Conservation (phyloP, 2,113 vertebrate species). For the Chaetorhynchus papuensis region DNA sequence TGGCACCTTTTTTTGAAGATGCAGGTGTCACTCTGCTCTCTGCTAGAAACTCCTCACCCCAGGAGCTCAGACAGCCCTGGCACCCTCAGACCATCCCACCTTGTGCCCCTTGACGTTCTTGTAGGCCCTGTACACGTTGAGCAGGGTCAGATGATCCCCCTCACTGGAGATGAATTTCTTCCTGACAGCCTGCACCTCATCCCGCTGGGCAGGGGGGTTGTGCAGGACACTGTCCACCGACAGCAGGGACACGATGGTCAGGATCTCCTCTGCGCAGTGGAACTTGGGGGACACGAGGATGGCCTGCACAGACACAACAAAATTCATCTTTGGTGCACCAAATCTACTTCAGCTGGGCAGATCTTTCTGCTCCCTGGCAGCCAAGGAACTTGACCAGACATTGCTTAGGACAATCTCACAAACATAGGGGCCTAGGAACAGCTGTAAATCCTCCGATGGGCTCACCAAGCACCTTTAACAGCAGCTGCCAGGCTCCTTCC, state of each 20-base stretch:
- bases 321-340: accelerated
- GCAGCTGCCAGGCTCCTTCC: not conserved
- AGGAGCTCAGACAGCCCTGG: not conserved
- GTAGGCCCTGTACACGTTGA: conserved; percentile 89
- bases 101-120: conserved; percentile 83
- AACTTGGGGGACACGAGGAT: conserved; percentile 89
- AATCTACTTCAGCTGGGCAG: not conserved
- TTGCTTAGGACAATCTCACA: not conserved
- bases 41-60: not conserved
- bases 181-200: conserved; percentile 83
- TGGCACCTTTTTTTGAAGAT: not conserved
- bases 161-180: conserved; percentile 92
- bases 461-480: not conserved
- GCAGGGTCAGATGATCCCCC: conserved; percentile 91
- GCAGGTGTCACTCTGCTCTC: not conserved
- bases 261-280: conserved; percentile 89
- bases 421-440: not conserved
- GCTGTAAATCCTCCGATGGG: not conserved
- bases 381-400: not conserved
- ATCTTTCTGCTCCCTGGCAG: not conserved
- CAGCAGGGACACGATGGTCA: conserved; percentile 88
- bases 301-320: conserved; percentile 72
- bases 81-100: conserved; percentile 58
- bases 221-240: conserved; percentile 92
- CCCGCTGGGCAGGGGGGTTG: conserved; percentile 84